These are phyloP conservation scores for Lepidotrigona ventralis DNA, from an alignment of 1,140 invertebrate species.

Conservation along the genomic window DNA sequence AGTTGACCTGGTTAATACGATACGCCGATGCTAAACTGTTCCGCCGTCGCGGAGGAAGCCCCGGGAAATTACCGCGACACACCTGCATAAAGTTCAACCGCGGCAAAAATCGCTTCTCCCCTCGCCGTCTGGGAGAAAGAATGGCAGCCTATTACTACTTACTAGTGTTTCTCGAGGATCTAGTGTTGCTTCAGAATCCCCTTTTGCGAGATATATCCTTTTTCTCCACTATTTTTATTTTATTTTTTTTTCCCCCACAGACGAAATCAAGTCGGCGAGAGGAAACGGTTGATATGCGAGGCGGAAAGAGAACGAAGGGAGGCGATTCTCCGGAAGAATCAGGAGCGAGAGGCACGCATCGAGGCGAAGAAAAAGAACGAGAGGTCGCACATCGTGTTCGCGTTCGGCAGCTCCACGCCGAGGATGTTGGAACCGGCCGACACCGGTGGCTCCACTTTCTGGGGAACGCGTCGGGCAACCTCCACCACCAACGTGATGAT, in stretches of 20 bases:
- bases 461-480: constrained; percentile 91
- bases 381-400: constrained; percentile 85
- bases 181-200: too few relatives aligned
- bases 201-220: neutral
- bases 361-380: constrained; percentile 87
- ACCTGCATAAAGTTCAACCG: constrained; percentile 26
- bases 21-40: constrained; percentile 38
- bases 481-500: constrained; percentile 92
- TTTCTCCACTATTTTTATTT: neutral
- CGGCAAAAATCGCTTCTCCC: constrained; percentile 7
- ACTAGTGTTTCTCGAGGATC: neutral
- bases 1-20: constrained; percentile 52
- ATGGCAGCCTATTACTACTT: constrained; percentile 22
- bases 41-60: constrained; percentile 31
- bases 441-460: constrained; percentile 86
- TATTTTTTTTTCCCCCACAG: constrained; percentile 51
- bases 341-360: constrained; percentile 90
- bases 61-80: constrained; percentile 41
- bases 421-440: constrained; percentile 91
- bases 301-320: constrained; percentile 91
- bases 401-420: constrained; percentile 94
- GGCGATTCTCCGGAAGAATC: constrained; percentile 90
- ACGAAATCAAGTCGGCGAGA: constrained; percentile 89
- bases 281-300: constrained; percentile 92
- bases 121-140: neutral